A percentile compares a stretch with the other conserved stretches of the same genome.
Conservation (phyloP, 2,797 vertebrate genomes). For the Astyanax mexicanus region DNA sequence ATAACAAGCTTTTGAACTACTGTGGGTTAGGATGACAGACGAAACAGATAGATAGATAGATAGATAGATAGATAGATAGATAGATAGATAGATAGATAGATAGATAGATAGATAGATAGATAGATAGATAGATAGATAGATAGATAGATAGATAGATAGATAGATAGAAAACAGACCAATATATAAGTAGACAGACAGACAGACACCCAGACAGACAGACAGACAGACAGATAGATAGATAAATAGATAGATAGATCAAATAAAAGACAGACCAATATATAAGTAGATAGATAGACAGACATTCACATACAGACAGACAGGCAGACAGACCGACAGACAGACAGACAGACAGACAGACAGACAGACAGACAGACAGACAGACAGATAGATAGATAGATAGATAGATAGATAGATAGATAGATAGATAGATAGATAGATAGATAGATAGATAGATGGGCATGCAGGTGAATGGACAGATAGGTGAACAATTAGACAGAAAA, state of each 20-base stretch:
- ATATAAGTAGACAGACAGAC: too few relatives aligned
- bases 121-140: not conserved
- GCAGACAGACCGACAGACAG: not conserved
- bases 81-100: too few relatives aligned
- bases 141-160: not conserved
- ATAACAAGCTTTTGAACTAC: constrained; percentile 46
- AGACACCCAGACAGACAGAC: too few relatives aligned
- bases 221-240: constrained; percentile 10
- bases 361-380: not conserved
- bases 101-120: not conserved
- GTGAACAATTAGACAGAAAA: too few relatives aligned
- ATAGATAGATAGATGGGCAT: too few relatives aligned
- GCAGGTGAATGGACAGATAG: too few relatives aligned
- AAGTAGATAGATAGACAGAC: not conserved
- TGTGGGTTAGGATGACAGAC: constrained; percentile 39
- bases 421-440: too few relatives aligned
- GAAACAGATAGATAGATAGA: not conserved
- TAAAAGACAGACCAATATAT: too few relatives aligned
- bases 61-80: not conserved
- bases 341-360: not conserved
- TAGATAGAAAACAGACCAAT: too few relatives aligned
- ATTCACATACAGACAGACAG: not conserved
- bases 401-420: not conserved
- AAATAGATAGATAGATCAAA: not conserved
- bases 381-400: not conserved